Percentiles rank a stretch among this genome's conserved stretches.
phyloP scores from a whole-genome alignment of 2,888 invertebrate species.

The Frankliniella fusca region DNA sequence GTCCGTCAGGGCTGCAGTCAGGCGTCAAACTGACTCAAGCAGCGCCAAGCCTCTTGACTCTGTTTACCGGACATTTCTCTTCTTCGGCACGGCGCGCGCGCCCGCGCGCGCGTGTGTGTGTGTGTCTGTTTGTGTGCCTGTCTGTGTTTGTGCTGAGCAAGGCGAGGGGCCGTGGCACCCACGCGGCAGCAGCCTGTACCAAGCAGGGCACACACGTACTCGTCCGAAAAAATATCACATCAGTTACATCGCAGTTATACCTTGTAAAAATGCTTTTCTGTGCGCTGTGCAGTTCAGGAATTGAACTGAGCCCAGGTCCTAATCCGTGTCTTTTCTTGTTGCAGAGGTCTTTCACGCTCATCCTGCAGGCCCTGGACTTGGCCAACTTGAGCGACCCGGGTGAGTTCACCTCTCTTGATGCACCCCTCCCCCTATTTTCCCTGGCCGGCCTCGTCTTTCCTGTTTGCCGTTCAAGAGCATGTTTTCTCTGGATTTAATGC shows the following conservation, averaged over 20 bases:
- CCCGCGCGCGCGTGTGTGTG: background rate
- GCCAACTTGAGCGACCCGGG: constrained; percentile 68
- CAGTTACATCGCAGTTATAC: too few species aligned
- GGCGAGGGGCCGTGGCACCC: too few species aligned
- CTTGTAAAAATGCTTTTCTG: too few species aligned
- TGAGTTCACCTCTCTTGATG: constrained; percentile 48
- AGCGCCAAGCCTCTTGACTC: constrained; percentile 28
- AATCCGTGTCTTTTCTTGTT: constrained; percentile 47
- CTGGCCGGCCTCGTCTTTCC: background rate
- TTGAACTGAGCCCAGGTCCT: too few species aligned
- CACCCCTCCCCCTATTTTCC: too few species aligned
- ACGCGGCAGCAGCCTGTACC: too few species aligned
- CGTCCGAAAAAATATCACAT: too few species aligned
- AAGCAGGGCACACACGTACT: too few species aligned
- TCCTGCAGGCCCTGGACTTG: constrained; percentile 86
- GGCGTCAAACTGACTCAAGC: background rate
- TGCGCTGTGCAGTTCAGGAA: too few species aligned
- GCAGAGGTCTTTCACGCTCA: constrained; percentile 89
- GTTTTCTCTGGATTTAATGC: background rate
- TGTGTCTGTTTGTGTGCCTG: constrained; percentile 15
- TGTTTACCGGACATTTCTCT: constrained; percentile 31
- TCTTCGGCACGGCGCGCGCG: background rate
- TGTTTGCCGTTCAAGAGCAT: constrained; percentile 1
- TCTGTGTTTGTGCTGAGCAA: constrained; percentile 10
- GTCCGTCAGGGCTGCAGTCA: background rate